A percentile compares a stretch with the other conserved stretches of the same genome.
phyloP scores from a whole-genome alignment of 2,888 invertebrate genomes.

The Drosophila kanekoi region DNA sequence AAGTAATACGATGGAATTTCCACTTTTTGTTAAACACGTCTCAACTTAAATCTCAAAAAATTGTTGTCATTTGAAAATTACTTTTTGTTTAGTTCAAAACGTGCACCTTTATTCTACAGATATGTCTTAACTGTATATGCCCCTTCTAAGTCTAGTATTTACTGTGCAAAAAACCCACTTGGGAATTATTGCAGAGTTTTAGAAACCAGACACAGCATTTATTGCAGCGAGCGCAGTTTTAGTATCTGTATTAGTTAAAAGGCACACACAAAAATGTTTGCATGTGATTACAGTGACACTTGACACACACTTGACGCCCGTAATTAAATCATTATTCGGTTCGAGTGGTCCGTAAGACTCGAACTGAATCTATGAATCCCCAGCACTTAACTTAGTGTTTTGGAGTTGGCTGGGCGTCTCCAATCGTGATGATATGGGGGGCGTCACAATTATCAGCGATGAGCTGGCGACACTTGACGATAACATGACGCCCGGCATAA shows the following conservation, averaged over 20 bases:
- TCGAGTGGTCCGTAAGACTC: conserved; percentile 32
- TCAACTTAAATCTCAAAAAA: too few species aligned
- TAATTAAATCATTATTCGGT: conserved; percentile 72
- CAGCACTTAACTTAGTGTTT: conserved; percentile 12
- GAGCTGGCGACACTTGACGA: conserved; percentile 69
- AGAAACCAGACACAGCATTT: not conserved
- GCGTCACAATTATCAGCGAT: conserved; percentile 66
- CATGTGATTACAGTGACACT: conserved; percentile 23
- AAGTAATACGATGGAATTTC: too few species aligned
- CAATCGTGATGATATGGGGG: conserved; percentile 26
- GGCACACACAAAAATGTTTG: not conserved
- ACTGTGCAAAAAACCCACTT: too few species aligned
- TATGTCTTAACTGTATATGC: too few species aligned
- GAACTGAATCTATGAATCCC: conserved; percentile 8
- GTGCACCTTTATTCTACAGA: too few species aligned
- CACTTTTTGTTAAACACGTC: too few species aligned
- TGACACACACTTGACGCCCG: conserved; percentile 37
- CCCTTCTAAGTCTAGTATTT: too few species aligned
- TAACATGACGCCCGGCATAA: conserved; percentile 28
- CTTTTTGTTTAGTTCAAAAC: too few species aligned
- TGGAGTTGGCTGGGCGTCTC: conserved; percentile 24
- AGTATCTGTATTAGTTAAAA: not conserved
- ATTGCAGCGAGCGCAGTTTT: conserved; percentile 4
- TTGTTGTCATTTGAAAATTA: too few species aligned
- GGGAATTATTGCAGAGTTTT: too few species aligned